Evolutionary conservation across 2,888 invertebrate species (phyloP).

Genomic region (Netelia fuscicornis): DNA sequence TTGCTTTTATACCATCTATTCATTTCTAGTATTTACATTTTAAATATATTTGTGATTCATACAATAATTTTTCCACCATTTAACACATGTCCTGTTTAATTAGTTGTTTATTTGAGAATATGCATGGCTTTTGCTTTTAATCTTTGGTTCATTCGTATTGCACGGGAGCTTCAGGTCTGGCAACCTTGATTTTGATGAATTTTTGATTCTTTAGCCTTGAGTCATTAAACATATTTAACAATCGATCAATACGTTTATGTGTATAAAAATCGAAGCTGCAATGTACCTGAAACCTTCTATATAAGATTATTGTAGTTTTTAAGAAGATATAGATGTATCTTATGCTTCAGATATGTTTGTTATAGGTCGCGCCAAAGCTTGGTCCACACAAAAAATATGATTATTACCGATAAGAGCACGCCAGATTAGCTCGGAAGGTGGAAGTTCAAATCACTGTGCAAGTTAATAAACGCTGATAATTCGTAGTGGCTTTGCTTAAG

Average conservation of each 20-base stretch:
- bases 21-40: not conserved
- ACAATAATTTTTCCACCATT: not conserved
- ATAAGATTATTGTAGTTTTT: not conserved
- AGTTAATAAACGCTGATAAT: constrained; percentile 54
- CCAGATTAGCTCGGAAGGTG: constrained; percentile 40
- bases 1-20: not conserved
- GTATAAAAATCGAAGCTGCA: not conserved
- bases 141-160: not conserved
- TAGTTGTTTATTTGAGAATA: not conserved
- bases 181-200: not conserved
- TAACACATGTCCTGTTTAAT: too few relatives aligned
- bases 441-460: constrained; percentile 19
- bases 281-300: not conserved
- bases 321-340: not conserved
- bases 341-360: constrained; percentile 69
- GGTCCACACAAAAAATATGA: constrained; percentile 39
- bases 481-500: constrained; percentile 54
- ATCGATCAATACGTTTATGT: not conserved
- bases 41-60: not conserved
- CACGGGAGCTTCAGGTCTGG: not conserved
- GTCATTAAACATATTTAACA: not conserved
- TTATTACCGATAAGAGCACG: constrained; percentile 46
- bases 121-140: not conserved
- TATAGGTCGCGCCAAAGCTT: constrained; percentile 73
- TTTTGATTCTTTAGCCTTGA: too few relatives aligned